A percentile compares a stretch with the other conserved stretches of the same genome.
phyloP scores from a whole-genome alignment of 2,113 vertebrate genomes.

The Morone chrysops region DNA sequence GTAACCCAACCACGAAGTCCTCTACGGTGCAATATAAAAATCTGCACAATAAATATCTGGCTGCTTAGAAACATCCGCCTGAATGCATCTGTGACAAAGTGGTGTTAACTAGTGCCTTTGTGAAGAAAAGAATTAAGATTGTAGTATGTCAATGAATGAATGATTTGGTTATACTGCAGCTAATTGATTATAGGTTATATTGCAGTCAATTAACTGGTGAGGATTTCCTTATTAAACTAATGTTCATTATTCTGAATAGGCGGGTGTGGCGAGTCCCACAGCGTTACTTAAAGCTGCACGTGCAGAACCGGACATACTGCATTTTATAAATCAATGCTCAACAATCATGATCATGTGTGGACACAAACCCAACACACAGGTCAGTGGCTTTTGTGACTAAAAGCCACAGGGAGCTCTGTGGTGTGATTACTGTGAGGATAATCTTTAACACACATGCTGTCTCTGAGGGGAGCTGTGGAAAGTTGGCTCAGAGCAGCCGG shows the following conservation, averaged over 20 bases:
- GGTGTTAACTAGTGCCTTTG: constrained; percentile 22
- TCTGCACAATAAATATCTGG: constrained; percentile 65
- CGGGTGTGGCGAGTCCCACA: neutral
- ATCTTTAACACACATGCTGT: constrained; percentile 81
- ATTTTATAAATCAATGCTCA: constrained; percentile 30
- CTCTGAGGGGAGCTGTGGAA: constrained; percentile 81
- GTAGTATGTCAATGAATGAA: constrained; percentile 1
- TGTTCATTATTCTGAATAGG: constrained; percentile 1
- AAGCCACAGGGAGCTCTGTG: constrained; percentile 42
- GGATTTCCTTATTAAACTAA: constrained; percentile 6
- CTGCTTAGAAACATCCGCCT: constrained; percentile 72
- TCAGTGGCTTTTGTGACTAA: constrained; percentile 72
- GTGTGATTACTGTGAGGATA: constrained; percentile 71
- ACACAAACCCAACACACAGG: constrained; percentile 56
- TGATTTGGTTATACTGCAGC: constrained; percentile 22
- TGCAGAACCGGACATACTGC: neutral
- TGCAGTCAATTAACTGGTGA: constrained; percentile 13
- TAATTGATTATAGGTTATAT: constrained; percentile 6
- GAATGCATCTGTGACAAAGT: constrained; percentile 50
- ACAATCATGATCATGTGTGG: constrained; percentile 35
- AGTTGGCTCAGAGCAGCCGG: constrained; percentile 69
- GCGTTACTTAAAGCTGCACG: neutral
- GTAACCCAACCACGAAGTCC: constrained; percentile 62
- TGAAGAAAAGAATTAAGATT: neutral
- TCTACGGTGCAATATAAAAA: constrained; percentile 71